Conservation (phyloP, 92 coral and sea anemone species). For the Bergia puertoricense region DNA sequence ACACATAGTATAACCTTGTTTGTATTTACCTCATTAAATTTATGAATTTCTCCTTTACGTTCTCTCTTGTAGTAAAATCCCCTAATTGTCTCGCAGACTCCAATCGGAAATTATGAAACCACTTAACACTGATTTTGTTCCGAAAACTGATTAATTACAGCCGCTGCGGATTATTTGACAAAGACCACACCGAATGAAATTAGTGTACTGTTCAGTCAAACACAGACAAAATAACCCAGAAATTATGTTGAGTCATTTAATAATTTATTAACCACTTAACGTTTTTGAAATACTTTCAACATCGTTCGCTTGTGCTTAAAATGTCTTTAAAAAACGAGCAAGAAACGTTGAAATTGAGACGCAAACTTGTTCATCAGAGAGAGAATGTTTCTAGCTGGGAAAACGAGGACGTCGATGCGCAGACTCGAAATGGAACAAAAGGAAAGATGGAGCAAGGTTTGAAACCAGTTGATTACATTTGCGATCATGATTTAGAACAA, state of each 20-base stretch:
- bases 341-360: not conserved
- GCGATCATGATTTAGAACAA: constrained; percentile 11
- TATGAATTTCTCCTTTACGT: not conserved
- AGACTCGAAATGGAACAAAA: not conserved
- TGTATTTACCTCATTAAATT: not conserved
- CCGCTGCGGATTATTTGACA: not conserved
- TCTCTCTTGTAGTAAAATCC: not conserved
- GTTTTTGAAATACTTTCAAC: not conserved
- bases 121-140: not conserved
- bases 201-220: not conserved
- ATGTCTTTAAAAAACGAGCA: not conserved
- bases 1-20: not conserved
- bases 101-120: not conserved
- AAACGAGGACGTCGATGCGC: not conserved
- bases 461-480: not conserved
- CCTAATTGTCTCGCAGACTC: not conserved
- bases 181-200: not conserved
- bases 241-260: not conserved
- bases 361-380: not conserved
- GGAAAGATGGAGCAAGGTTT: not conserved
- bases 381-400: not conserved
- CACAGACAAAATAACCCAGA: not conserved
- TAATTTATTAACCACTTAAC: not conserved
- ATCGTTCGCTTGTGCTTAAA: not conserved
- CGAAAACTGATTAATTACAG: not conserved